These are phyloP conservation scores for Atta colombica DNA, from an alignment of 1,140 invertebrate genomes.

Conservation along the genomic window DNA sequence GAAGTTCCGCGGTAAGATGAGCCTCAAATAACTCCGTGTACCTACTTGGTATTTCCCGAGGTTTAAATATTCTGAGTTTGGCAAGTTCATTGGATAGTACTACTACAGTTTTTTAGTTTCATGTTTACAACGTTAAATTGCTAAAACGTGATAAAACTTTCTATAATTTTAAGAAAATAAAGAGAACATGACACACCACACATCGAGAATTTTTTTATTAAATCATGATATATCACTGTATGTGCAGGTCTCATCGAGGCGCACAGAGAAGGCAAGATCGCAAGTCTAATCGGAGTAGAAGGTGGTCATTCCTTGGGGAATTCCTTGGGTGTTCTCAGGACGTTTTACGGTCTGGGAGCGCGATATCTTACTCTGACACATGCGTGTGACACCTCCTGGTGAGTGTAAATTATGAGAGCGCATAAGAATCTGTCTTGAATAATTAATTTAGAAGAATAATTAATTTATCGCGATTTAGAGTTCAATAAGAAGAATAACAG, in stretches of 20 bases:
- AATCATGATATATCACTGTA: neutral
- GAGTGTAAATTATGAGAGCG: slow-evolving; percentile 77
- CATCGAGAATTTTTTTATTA: neutral
- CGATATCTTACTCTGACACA: slow-evolving; percentile 91
- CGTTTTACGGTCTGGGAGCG: slow-evolving; percentile 94
- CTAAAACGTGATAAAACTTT: slow-evolving; percentile 5
- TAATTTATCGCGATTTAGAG: neutral
- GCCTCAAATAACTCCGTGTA: slow-evolving; percentile 53
- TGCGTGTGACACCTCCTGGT: slow-evolving; percentile 91
- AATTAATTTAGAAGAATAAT: slow-evolving; percentile 49
- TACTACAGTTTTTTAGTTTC: slow-evolving; percentile 19
- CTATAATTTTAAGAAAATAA: neutral
- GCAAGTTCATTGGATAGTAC: slow-evolving; percentile 9
- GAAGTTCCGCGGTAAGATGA: slow-evolving; percentile 41
- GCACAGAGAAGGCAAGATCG: slow-evolving; percentile 88
- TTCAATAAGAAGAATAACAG: neutral
- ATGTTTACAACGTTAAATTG: neutral
- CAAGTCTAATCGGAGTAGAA: slow-evolving; percentile 89
- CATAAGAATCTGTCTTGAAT: neutral
- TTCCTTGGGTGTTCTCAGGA: slow-evolving; percentile 93
- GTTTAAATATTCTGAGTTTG: slow-evolving; percentile 33
- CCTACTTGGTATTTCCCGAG: slow-evolving; percentile 25
- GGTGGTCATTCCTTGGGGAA: slow-evolving; percentile 94
- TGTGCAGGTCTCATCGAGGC: slow-evolving; percentile 86
- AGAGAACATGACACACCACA: neutral